A percentile compares a stretch with the other conserved stretches of the same genome.
phyloP scores from a whole-genome alignment of 2,113 vertebrate species.

The Coreoperca whiteheadi region DNA sequence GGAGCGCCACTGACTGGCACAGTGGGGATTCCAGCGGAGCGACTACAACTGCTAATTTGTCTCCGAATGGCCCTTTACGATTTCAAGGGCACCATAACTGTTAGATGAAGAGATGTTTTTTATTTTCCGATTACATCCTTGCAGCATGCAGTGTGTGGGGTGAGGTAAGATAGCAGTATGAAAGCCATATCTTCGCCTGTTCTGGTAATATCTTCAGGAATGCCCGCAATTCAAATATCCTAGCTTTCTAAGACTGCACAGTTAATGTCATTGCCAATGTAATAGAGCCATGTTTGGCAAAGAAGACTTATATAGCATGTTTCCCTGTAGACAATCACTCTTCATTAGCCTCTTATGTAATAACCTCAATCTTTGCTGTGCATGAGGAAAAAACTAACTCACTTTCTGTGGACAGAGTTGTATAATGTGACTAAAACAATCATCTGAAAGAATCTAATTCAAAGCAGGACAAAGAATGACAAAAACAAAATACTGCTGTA shows the following conservation, averaged over 20 bases:
- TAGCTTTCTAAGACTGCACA: constrained; percentile 54
- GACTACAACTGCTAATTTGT: constrained; percentile 80
- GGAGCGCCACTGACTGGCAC: constrained; percentile 66
- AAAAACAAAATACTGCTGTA: neutral
- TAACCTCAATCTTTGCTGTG: neutral
- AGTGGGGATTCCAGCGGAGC: constrained; percentile 60
- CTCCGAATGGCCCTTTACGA: constrained; percentile 75
- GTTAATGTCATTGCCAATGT: constrained; percentile 52
- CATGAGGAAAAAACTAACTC: neutral
- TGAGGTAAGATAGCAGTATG: constrained; percentile 39
- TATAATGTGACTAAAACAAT: neutral
- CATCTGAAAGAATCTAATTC: neutral
- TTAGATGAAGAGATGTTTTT: constrained; percentile 77
- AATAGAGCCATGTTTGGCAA: constrained; percentile 43
- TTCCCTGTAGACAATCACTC: neutral
- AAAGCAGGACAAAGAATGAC: neutral
- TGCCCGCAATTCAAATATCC: constrained; percentile 67
- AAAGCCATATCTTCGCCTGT: constrained; percentile 37
- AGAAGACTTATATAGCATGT: constrained; percentile 29
- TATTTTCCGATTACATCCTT: constrained; percentile 46
- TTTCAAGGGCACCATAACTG: constrained; percentile 81
- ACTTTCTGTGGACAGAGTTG: neutral
- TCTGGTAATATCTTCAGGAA: constrained; percentile 44
- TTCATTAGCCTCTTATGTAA: constrained; percentile 15
- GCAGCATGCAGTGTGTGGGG: constrained; percentile 29